Conservation (phyloP, 30 jellyfish, hydroid and myxozoan genomes). For the Rhopilema esculentum region DNA sequence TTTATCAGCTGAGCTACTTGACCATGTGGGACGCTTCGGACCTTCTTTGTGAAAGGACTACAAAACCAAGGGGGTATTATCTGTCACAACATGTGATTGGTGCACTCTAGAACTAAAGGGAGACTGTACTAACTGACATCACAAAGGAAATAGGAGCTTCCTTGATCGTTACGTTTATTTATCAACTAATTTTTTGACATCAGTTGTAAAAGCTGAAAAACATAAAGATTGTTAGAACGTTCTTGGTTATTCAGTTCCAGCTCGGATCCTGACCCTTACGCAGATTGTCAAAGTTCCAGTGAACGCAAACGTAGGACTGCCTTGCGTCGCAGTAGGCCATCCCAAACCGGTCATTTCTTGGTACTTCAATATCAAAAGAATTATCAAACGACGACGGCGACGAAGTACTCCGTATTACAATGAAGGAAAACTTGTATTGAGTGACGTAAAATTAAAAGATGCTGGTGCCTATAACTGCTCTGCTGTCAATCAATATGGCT, state of each 20-base stretch:
- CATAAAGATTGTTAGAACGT: neutral
- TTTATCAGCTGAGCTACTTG: no score
- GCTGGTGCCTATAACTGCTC: slow-evolving; percentile 91
- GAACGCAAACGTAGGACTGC: slow-evolving; percentile 80
- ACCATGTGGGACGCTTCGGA: no score
- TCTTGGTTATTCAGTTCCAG: slow-evolving; percentile 74
- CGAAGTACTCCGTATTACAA: slow-evolving; percentile 61
- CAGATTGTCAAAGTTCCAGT: slow-evolving; percentile 57
- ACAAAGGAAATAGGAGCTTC: no score
- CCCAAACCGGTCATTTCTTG: slow-evolving; percentile 89
- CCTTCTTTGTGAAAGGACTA: no score
- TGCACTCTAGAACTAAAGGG: no score
- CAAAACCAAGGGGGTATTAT: no score
- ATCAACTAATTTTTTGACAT: no score
- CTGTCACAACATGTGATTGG: no score
- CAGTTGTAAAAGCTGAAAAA: no score
- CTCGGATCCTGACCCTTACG: slow-evolving; percentile 83
- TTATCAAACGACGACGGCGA: slow-evolving; percentile 74
- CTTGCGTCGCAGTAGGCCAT: slow-evolving; percentile 96
- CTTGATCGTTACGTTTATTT: no score
- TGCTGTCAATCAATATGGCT: slow-evolving; percentile 85
- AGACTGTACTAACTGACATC: no score
- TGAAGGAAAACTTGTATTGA: slow-evolving; percentile 79
- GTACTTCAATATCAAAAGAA: slow-evolving; percentile 41
- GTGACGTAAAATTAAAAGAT: slow-evolving; percentile 46